Conservation (phyloP, 2,113 vertebrate genomes). For the Elgaria multicarinata region DNA sequence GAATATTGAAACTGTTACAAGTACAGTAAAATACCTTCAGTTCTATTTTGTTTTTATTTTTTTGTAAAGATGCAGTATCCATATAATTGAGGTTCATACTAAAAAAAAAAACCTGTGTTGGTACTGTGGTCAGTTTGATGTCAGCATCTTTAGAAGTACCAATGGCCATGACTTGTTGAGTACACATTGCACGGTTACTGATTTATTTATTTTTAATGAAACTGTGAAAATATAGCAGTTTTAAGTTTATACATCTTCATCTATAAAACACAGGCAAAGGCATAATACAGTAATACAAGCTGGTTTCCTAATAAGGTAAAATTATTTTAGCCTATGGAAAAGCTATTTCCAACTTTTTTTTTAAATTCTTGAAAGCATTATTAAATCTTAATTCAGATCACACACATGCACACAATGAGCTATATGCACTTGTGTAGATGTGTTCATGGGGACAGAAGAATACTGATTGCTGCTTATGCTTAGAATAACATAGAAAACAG, state of each 20-base stretch:
- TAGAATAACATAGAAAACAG: constrained; percentile 30
- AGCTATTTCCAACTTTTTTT: constrained; percentile 56
- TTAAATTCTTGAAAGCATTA: constrained; percentile 55
- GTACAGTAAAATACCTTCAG: constrained; percentile 85
- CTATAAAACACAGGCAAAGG: constrained; percentile 74
- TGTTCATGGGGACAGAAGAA: neutral
- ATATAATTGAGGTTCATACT: constrained; percentile 67
- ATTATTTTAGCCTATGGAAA: constrained; percentile 58
- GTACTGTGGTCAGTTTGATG: constrained; percentile 58
- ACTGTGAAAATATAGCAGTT: constrained; percentile 74
- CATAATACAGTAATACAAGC: constrained; percentile 63
- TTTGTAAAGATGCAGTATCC: constrained; percentile 82
- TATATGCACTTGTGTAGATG: constrained; percentile 14
- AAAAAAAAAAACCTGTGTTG: constrained; percentile 66
- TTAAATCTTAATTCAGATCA: constrained; percentile 27
- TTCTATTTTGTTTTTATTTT: constrained; percentile 54
- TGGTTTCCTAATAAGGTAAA: constrained; percentile 70
- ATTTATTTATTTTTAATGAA: constrained; percentile 32
- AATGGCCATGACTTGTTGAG: constrained; percentile 59
- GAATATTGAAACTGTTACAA: constrained; percentile 83
- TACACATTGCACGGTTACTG: constrained; percentile 45
- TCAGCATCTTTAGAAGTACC: constrained; percentile 68
- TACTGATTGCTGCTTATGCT: fast-evolving
- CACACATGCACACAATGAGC: constrained; percentile 14
- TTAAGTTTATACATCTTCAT: constrained; percentile 67